Evolutionary conservation across 1,140 invertebrate genomes (phyloP), one percentile per base, ranked within the genome.

Genomic region (Trachelipus rathkii): DNA sequence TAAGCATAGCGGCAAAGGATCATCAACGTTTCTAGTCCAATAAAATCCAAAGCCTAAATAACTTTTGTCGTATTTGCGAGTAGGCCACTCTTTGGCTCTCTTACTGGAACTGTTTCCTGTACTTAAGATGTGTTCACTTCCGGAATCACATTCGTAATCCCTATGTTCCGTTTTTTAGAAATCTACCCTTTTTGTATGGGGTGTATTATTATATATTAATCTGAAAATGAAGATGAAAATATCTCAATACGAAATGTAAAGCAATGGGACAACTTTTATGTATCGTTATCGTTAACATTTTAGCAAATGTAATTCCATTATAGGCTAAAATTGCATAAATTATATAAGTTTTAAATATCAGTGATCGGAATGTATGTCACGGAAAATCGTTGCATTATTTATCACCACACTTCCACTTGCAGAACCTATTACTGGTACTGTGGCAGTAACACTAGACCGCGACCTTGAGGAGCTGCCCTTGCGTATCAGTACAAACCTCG

Each of bases 101-200:
- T 71, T 71, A 71, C 69, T 71, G 69, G 69, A 71, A 71, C 24
- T n/a, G 33, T 44, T 71, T 71, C 33, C 9, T 44, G 9, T 23
- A 23, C 13, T 66, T 71, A 23, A 71, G 69, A 1, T 3, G 13
- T 71, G 69, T 23, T 71, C 13, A 71, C 15, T 33, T 71, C 13
- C 1, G 23, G 69, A 44, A 71, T 33, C 33, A 71, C 69, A 71
- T 71, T 71, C 69, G 6, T 71, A 2, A 1, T 13, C 9, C 2
- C 9, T 23, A 71, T 9, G 69, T n/a, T 71, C 9, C 69, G 1
- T 33, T 71, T 71, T 71, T 71, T 19, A 71, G 9, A 23, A 71
- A 71, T 24, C 69, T 71, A 24, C 6, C 1, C 69, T 3, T 24
- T 71, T 24, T 71, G 15, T 71, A 33, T 24, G n/a, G 69, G 33